These are phyloP conservation scores for Heliconius nattereri DNA, from an alignment of 1,140 invertebrate genomes.

Conservation along the genomic window DNA sequence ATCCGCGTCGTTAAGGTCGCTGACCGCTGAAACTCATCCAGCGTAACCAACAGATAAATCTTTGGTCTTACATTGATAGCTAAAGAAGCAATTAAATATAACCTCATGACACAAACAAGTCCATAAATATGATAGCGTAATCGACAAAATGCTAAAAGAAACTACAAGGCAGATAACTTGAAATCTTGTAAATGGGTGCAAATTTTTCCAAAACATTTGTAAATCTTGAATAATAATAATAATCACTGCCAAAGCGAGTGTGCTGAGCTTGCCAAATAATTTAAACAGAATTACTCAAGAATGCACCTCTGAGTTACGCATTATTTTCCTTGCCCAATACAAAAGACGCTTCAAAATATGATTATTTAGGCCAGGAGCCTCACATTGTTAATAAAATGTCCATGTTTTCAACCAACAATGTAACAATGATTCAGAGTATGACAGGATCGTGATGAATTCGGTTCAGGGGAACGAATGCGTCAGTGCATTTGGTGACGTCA, in stretches of 20 bases:
- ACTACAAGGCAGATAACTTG: not conserved
- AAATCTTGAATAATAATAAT: not conserved
- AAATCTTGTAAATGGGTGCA: not conserved
- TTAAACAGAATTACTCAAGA: slow-evolving; percentile 43
- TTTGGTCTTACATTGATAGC: slow-evolving; percentile 31
- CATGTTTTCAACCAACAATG: slow-evolving; percentile 50
- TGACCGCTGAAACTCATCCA: slow-evolving; percentile 70
- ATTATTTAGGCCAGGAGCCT: slow-evolving; percentile 35
- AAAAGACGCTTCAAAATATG: slow-evolving; percentile 36
- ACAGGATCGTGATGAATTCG: slow-evolving; percentile 64
- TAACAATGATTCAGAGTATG: slow-evolving; percentile 70
- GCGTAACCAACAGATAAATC: slow-evolving; percentile 56
- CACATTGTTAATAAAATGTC: slow-evolving; percentile 52
- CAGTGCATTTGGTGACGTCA: slow-evolving; percentile 72
- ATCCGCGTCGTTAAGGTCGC: slow-evolving; percentile 70
- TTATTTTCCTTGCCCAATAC: slow-evolving; percentile 30
- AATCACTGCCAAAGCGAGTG: not conserved
- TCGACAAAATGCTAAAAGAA: not conserved
- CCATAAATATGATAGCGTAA: not conserved
- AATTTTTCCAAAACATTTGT: not conserved
- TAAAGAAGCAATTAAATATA: slow-evolving; percentile 16
- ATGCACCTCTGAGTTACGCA: slow-evolving; percentile 41
- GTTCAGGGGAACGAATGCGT: slow-evolving; percentile 53
- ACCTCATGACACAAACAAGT: not conserved
- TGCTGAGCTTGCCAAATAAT: slow-evolving; percentile 32